Conservation (phyloP, 2,888 invertebrate genomes). For the Argyresthia albistria region DNA sequence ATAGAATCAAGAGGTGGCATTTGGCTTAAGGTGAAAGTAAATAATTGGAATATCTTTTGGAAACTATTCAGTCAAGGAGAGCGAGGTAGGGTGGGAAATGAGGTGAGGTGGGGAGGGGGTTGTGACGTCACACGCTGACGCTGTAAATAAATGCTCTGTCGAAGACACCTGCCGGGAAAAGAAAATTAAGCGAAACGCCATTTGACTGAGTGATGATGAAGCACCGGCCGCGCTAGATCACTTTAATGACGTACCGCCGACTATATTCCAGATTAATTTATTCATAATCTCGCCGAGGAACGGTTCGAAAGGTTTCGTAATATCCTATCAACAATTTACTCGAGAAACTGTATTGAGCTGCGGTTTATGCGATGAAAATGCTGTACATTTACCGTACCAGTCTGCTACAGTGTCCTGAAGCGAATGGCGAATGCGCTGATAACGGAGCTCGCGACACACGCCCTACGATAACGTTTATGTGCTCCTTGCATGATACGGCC, state of each 20-base stretch:
- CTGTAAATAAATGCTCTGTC: constrained; percentile 72
- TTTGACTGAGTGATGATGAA: constrained; percentile 72
- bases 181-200: constrained; percentile 72
- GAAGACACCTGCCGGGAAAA: constrained; percentile 70
- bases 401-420: constrained; percentile 21
- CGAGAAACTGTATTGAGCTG: not conserved
- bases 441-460: constrained; percentile 36
- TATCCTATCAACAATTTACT: not conserved
- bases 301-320: not conserved
- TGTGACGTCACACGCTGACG: constrained; percentile 60
- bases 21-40: not conserved
- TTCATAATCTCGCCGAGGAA: constrained; percentile 32
- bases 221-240: constrained; percentile 60
- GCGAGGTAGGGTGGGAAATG: constrained; percentile 19
- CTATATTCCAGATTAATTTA: constrained; percentile 51
- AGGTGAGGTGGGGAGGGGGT: constrained; percentile 6
- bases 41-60: not conserved
- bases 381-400: not conserved
- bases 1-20: too few relatives aligned
- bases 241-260: constrained; percentile 58
- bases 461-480: constrained; percentile 42
- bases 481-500: constrained; percentile 48
- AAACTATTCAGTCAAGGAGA: constrained; percentile 51
- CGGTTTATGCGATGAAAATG: not conserved
- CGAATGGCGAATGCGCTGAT: constrained; percentile 21